These are phyloP conservation scores for Cylas formicarius DNA, from an alignment of 1,140 invertebrate species.

Conservation along the genomic window DNA sequence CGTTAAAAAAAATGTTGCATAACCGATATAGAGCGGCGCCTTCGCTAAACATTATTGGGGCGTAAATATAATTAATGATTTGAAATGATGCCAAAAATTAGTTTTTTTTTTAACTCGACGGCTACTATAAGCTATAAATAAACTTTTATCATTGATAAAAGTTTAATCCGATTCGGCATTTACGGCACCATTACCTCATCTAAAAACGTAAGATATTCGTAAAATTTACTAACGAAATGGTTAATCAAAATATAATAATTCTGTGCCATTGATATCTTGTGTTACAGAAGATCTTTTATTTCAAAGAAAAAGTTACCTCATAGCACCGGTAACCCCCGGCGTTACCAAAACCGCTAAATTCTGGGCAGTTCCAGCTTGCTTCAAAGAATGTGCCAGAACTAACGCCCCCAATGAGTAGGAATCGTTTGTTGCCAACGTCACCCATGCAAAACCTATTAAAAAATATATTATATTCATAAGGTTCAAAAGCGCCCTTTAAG, in stretches of 20 bases:
- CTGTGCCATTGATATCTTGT: too few species aligned
- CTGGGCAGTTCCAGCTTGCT: constrained; percentile 63
- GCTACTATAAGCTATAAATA: too few species aligned
- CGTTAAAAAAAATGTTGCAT: constrained; percentile 6
- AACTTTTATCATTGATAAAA: too few species aligned
- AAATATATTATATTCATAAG: too few species aligned
- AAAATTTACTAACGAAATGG: too few species aligned
- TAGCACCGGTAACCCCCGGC: constrained; percentile 69
- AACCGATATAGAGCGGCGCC: constrained; percentile 7
- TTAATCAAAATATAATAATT: too few species aligned
- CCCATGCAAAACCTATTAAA: constrained; percentile 60
- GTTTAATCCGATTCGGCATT: too few species aligned
- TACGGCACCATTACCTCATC: too few species aligned
- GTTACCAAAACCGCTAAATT: constrained; percentile 80
- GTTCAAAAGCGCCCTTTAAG: too few species aligned
- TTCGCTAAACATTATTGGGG: neutral
- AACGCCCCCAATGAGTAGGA: constrained; percentile 86
- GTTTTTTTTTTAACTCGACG: too few species aligned
- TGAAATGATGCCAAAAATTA: constrained; percentile 4
- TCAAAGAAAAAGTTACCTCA: constrained; percentile 58
- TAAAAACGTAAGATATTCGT: too few species aligned
- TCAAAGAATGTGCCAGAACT: constrained; percentile 82
- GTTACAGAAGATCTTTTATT: constrained; percentile 7
- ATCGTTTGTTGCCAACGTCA: constrained; percentile 93
- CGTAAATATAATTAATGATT: constrained; percentile 11